Conservation (phyloP, 1,140 invertebrate species). For the Holotrichia oblita region DNA sequence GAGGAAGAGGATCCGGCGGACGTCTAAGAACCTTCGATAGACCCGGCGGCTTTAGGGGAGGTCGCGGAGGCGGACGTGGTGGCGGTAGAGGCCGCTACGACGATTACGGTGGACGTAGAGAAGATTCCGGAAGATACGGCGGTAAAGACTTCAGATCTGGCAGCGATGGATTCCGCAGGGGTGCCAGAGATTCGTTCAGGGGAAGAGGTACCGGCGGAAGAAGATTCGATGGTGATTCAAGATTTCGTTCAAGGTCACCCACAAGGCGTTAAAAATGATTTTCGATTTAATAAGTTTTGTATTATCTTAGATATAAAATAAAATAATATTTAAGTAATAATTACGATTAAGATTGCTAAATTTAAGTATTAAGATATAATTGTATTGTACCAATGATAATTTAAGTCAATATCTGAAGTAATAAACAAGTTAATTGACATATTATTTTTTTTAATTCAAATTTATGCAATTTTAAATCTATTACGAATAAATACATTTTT, state of each 20-base stretch:
- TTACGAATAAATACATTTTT: no score
- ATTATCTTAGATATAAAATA: conserved; percentile 12
- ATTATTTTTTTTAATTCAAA: no score
- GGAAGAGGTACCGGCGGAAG: conserved; percentile 51
- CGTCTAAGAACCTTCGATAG: conserved; percentile 61
- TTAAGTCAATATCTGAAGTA: neutral
- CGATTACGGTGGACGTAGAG: conserved; percentile 51
- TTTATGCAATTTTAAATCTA: no score
- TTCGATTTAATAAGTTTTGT: conserved; percentile 9
- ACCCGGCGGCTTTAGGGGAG: conserved; percentile 58
- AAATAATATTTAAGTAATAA: conserved; percentile 33
- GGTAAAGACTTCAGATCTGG: conserved; percentile 48
- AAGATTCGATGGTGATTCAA: conserved; percentile 53
- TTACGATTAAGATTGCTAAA: neutral
- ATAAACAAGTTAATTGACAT: neutral
- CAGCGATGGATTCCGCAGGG: conserved; percentile 47
- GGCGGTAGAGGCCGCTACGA: conserved; percentile 61
- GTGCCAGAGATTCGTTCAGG: conserved; percentile 46
- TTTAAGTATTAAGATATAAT: neutral
- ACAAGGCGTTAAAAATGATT: conserved; percentile 52
- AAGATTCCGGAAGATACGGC: conserved; percentile 45
- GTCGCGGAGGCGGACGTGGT: conserved; percentile 62
- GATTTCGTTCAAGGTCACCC: conserved; percentile 58
- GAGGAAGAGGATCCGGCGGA: conserved; percentile 46
- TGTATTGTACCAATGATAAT: conserved; percentile 17